phyloP scores from a whole-genome alignment of 64 coral and sea anemone species.

The Cladopsammia gracilis region DNA sequence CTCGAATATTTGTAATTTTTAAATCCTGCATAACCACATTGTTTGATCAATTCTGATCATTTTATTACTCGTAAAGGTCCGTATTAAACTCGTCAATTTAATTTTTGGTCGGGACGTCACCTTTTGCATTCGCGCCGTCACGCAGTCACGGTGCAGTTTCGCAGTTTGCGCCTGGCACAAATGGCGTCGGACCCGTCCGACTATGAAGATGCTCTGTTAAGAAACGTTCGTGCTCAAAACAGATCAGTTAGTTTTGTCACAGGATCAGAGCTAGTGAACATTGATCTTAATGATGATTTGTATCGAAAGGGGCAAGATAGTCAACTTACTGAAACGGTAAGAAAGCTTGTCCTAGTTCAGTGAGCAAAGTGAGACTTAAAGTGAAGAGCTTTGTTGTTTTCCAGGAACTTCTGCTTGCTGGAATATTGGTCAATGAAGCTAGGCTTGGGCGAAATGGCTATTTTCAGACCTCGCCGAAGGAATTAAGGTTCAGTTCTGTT shows the following conservation, averaged over 20 bases:
- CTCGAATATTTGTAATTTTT: no score
- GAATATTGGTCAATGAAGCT: constrained; percentile 89
- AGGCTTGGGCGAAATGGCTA: constrained; percentile 88
- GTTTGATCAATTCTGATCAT: no score
- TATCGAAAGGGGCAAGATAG: constrained; percentile 21
- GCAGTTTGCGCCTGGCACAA: constrained; percentile 18
- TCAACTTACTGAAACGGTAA: constrained; percentile 69
- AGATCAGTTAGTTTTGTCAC: constrained; percentile 53
- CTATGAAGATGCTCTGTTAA: neutral
- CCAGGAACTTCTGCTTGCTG: constrained; percentile 88
- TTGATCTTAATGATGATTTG: constrained; percentile 47
- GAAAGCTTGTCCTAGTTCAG: neutral
- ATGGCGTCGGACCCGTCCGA: neutral
- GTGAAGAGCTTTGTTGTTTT: constrained; percentile 1
- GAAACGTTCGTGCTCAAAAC: neutral
- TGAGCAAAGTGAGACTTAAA: neutral
- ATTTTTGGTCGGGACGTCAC: neutral
- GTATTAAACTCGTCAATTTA: no score
- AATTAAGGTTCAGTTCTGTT: constrained; percentile 65
- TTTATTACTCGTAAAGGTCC: no score
- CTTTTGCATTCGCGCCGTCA: neutral
- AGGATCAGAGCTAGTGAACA: constrained; percentile 37
- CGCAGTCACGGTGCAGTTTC: neutral
- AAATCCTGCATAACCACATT: no score
- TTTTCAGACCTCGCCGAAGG: constrained; percentile 83